phyloP scores from a whole-genome alignment of 2,888 invertebrate genomes.

The Eugnorisma glareosa region DNA sequence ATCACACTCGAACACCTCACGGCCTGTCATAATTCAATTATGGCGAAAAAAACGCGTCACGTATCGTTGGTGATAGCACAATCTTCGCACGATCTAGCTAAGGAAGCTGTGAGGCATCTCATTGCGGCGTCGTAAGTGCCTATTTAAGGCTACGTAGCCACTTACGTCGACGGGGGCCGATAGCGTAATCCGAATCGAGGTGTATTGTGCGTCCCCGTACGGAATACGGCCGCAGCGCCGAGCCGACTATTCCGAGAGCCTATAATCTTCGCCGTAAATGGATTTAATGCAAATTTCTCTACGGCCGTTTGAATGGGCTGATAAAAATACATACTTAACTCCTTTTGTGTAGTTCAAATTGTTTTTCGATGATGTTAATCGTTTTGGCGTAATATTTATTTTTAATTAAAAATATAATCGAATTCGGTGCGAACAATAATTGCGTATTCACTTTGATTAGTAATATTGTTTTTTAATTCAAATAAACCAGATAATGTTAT shows the following conservation, averaged over 20 bases:
- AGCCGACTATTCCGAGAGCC: conserved; percentile 81
- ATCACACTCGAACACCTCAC: conserved; percentile 74
- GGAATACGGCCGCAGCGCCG: conserved; percentile 74
- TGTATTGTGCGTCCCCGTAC: conserved; percentile 83
- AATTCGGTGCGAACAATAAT: too few relatives aligned
- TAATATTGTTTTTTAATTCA: not conserved
- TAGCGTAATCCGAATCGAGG: conserved; percentile 87
- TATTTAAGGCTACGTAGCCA: conserved; percentile 86
- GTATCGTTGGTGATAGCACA: conserved; percentile 83
- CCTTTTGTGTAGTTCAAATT: conserved; percentile 80
- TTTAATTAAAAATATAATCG: conserved; percentile 5
- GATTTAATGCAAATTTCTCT: conserved; percentile 86
- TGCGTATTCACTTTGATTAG: not conserved
- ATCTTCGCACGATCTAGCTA: conserved; percentile 82
- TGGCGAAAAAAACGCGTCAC: conserved; percentile 83
- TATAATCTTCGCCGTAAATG: conserved; percentile 86
- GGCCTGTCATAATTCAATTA: conserved; percentile 86
- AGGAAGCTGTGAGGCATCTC: conserved; percentile 85
- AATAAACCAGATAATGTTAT: not conserved
- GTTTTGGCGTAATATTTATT: conserved; percentile 16
- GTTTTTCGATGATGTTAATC: conserved; percentile 72
- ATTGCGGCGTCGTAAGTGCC: conserved; percentile 86
- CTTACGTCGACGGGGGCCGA: conserved; percentile 82
- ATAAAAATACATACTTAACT: conserved; percentile 81
- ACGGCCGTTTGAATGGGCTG: conserved; percentile 80